Evolutionary conservation across 2,888 invertebrate genomes (phyloP), one percentile per base, ranked within the genome.

Genomic region (Eupithecia inturbata): DNA sequence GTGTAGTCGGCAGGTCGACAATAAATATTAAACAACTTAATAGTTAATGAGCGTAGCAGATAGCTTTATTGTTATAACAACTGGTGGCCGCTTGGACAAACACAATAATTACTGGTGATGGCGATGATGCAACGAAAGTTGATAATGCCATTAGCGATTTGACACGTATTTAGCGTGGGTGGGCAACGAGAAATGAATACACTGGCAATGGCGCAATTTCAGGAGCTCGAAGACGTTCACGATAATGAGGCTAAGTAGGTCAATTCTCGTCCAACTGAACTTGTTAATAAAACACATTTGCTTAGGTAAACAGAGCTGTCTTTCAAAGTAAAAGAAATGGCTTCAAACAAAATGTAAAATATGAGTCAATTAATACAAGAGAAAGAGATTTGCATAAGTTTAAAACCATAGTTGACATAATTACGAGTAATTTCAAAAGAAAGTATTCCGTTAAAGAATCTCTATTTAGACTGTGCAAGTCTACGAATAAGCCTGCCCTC

Each of bases 61-160:
- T 89, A 87, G 83, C 84, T 85, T 87, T 89, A 91, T 92, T 89
- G 88, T 88, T 90, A 85, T 87, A 89, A 85, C 90, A 89, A 87
- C 82, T 84, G 82, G 83, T 87, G 83, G 85, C 84, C 82, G 82
- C 82, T 82, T 85, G 87, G 86, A 88, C 88, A 91, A 91, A 89
- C 88, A 87, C 80, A 86, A 83, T 88, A 89, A 91, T 89, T 88
- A 86, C 86, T 84, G 84, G 80, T 82, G 85, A 87, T 85, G 88
- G 83, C 81, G 88, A 88, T 93, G 92, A 93, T 91, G 93, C 90
- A 93, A 94, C 82, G 90, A 93, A 92, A 92, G 92, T 90, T 91
- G 92, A 93, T 94, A 92, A 92, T 89, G 88, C 87, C 88, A 89
- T 91, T 90, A 91, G 89, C 91, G 87, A 90, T 91, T 91, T 91